These are phyloP conservation scores for Uloborus plumipes DNA, from an alignment of 2,888 invertebrate species.

Conservation along the genomic window DNA sequence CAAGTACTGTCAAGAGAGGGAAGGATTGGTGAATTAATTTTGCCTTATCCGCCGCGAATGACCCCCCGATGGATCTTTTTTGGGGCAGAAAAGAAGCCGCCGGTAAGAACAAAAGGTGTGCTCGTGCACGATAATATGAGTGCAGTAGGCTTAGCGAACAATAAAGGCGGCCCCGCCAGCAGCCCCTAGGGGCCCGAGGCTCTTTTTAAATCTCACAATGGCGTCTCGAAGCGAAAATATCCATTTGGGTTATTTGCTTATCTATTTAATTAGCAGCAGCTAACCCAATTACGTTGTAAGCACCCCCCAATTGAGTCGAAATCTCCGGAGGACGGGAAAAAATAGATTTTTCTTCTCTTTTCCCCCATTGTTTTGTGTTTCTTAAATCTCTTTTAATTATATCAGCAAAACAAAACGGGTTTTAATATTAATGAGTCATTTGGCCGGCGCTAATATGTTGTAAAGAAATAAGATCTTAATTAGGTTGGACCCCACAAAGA, in stretches of 20 bases:
- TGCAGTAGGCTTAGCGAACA: slow-evolving; percentile 49
- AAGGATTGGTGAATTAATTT: too few relatives aligned
- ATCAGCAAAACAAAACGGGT: slow-evolving; percentile 65
- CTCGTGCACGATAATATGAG: too few relatives aligned
- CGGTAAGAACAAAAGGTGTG: slow-evolving; percentile 8
- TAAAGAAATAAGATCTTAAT: slow-evolving; percentile 64
- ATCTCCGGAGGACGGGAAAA: slow-evolving; percentile 47
- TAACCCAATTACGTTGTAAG: slow-evolving; percentile 63
- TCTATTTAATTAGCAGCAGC: slow-evolving; percentile 63
- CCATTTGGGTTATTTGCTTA: slow-evolving; percentile 59
- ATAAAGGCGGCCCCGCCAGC: slow-evolving; percentile 39
- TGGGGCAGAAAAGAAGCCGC: too few relatives aligned
- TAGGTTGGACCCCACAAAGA: slow-evolving; percentile 55
- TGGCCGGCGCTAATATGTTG: slow-evolving; percentile 64
- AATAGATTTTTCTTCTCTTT: slow-evolving; percentile 45
- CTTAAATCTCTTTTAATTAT: slow-evolving; percentile 65
- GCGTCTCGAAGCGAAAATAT: slow-evolving; percentile 59
- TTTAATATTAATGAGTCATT: slow-evolving; percentile 65
- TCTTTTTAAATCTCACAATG: slow-evolving; percentile 59
- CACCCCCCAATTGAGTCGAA: slow-evolving; percentile 62
- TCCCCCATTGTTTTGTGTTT: slow-evolving; percentile 59
- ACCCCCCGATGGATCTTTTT: too few relatives aligned
- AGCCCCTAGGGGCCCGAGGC: slow-evolving; percentile 38
- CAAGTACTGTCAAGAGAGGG: too few relatives aligned
- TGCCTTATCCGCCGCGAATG: too few relatives aligned